Percentiles rank a stretch among this genome's conserved stretches.
Evolutionary conservation across 2,797 vertebrate species (phyloP).

Genomic region (Fringilla coelebs): DNA sequence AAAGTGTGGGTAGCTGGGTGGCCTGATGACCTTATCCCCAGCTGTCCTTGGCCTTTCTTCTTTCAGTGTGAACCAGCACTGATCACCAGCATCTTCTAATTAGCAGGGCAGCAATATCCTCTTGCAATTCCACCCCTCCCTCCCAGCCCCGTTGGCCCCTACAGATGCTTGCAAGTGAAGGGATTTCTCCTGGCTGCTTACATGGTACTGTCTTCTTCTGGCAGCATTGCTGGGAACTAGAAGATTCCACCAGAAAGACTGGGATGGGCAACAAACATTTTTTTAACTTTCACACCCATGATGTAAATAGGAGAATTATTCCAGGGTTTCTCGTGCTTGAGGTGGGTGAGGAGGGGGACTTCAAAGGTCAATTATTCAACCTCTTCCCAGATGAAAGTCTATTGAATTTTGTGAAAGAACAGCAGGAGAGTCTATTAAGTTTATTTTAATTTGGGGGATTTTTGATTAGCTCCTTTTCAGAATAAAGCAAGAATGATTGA

Average conservation of each 20-base stretch:
- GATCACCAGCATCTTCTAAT: neutral
- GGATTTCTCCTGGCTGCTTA: neutral
- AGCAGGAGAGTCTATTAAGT: neutral
- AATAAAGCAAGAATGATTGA: neutral
- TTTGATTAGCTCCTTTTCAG: neutral
- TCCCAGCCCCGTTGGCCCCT: rapidly evolving
- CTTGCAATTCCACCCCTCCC: rapidly evolving
- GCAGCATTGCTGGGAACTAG: neutral
- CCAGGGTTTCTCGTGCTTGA: neutral
- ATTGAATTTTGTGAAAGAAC: neutral
- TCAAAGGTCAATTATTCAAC: neutral
- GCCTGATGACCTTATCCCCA: too few relatives aligned
- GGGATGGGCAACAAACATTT: neutral
- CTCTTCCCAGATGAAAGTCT: neutral
- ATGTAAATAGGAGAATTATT: neutral
- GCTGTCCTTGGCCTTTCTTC: neutral
- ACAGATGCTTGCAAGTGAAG: neutral
- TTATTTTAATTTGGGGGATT: neutral
- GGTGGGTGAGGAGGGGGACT: rapidly evolving
- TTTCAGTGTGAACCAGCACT: neutral
- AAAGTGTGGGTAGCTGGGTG: neutral
- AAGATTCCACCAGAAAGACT: neutral
- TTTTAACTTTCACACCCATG: neutral
- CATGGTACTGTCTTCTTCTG: neutral
- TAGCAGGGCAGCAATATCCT: neutral